Percentiles rank a stretch among this genome's conserved stretches.
Evolutionary conservation across 2,888 invertebrate genomes (phyloP).

Genomic region (Drosophila algonquin): DNA sequence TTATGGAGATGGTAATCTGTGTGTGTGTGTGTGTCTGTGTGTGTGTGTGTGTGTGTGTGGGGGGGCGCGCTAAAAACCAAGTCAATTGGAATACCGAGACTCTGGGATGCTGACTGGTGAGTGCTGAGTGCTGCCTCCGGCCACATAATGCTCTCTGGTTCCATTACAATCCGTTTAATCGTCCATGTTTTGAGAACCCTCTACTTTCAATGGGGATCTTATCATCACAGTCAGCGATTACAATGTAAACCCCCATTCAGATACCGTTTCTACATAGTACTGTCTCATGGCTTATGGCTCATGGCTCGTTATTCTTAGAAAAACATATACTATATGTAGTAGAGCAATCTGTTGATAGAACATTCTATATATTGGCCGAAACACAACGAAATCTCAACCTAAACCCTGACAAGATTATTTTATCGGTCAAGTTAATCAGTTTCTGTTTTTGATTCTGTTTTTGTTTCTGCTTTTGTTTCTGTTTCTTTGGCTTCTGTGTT

Average conservation of each 20-base stretch:
- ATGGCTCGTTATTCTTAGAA: not conserved
- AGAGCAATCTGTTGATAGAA: conserved; percentile 2
- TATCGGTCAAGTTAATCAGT: conserved; percentile 18
- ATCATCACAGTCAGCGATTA: not conserved
- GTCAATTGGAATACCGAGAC: conserved; percentile 19
- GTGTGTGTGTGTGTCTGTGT: too few species aligned
- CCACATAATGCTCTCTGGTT: not conserved
- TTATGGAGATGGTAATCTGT: conserved; percentile 30
- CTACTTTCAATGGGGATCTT: not conserved
- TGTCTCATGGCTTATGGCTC: too few species aligned
- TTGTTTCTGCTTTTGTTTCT: too few species aligned
- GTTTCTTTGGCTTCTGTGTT: not conserved
- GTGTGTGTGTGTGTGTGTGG: too few species aligned
- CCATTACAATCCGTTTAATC: not conserved
- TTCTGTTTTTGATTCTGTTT: not conserved
- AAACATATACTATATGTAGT: not conserved
- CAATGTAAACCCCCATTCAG: not conserved
- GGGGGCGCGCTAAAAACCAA: conserved; percentile 13
- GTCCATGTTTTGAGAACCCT: not conserved
- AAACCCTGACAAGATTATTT: conserved; percentile 13
- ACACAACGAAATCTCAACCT: conserved; percentile 9
- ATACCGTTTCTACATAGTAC: not conserved
- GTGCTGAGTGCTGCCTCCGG: not conserved
- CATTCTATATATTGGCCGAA: conserved; percentile 6
- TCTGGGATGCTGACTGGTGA: too few species aligned